A percentile compares a stretch with the other conserved stretches of the same genome.
Conservation (phyloP, 1,140 invertebrate species). For the Pseudomyrmex dendroicus region DNA sequence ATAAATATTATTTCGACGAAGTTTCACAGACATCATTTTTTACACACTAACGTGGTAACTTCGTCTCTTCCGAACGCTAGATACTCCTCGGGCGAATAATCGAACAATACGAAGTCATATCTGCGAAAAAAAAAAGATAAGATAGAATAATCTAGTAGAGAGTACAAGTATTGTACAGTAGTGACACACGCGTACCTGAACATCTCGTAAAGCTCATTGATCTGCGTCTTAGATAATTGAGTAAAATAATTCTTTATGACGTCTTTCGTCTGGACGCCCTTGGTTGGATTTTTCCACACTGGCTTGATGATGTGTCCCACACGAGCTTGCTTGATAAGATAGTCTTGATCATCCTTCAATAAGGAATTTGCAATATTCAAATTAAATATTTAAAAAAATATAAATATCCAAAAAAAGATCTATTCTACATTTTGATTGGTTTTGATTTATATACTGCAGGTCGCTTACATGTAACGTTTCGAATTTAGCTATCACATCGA, state of each 20-base stretch:
- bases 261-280: constrained; percentile 89
- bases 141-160: background rate
- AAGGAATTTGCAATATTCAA: constrained; percentile 50
- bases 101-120: constrained; percentile 94
- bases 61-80: constrained; percentile 88
- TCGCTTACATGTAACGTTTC: constrained; percentile 90
- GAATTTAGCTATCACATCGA: constrained; percentile 95
- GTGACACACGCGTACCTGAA: constrained; percentile 87
- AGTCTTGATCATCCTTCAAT: constrained; percentile 92
- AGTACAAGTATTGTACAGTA: background rate
- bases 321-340: constrained; percentile 91
- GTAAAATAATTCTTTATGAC: constrained; percentile 91
- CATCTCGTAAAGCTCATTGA: constrained; percentile 91
- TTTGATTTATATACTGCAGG: background rate
- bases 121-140: constrained; percentile 83
- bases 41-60: constrained; percentile 79
- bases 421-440: background rate
- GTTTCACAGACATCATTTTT: constrained; percentile 75
- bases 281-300: constrained; percentile 92
- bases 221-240: constrained; percentile 90
- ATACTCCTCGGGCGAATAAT: constrained; percentile 91
- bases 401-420: constrained; percentile 15
- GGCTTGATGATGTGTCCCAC: constrained; percentile 91
- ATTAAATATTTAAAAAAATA: constrained; percentile 12
- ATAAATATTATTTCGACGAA: background rate